Percentiles rank a stretch among this genome's conserved stretches.
phyloP scores from a whole-genome alignment of 2,113 vertebrate species.

The Archilochus colubris region DNA sequence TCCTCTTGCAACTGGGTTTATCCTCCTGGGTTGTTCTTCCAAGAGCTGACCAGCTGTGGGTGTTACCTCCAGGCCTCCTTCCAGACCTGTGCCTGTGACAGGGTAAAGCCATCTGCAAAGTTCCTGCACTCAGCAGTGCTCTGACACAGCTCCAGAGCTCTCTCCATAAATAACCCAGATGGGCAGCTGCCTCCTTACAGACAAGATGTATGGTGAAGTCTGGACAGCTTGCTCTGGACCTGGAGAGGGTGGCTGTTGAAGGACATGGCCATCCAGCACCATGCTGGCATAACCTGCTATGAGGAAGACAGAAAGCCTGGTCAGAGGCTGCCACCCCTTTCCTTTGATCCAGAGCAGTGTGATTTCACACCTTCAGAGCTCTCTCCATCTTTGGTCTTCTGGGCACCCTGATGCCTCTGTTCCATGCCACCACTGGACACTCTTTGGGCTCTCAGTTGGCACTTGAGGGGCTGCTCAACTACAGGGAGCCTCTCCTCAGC shows the following conservation, averaged over 20 bases:
- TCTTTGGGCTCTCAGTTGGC: background rate
- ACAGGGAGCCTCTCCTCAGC: background rate
- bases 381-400: background rate
- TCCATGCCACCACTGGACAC: background rate
- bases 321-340: background rate
- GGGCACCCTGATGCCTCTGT: background rate
- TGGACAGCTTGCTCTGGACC: background rate
- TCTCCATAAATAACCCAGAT: background rate
- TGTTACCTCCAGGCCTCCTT: background rate
- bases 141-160: background rate
- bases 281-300: rapidly evolving
- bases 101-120: background rate
- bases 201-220: background rate
- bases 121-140: background rate
- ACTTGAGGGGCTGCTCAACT: background rate
- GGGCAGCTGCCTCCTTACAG: background rate
- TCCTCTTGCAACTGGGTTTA: background rate
- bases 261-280: background rate
- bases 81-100: background rate
- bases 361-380: background rate
- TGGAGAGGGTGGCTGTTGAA: background rate
- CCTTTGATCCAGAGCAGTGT: background rate
- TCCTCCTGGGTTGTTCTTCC: background rate
- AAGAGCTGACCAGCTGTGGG: background rate
- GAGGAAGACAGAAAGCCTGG: background rate